Evolutionary conservation across 1,140 invertebrate species (phyloP).

Genomic region (Drosophila asahinai): DNA sequence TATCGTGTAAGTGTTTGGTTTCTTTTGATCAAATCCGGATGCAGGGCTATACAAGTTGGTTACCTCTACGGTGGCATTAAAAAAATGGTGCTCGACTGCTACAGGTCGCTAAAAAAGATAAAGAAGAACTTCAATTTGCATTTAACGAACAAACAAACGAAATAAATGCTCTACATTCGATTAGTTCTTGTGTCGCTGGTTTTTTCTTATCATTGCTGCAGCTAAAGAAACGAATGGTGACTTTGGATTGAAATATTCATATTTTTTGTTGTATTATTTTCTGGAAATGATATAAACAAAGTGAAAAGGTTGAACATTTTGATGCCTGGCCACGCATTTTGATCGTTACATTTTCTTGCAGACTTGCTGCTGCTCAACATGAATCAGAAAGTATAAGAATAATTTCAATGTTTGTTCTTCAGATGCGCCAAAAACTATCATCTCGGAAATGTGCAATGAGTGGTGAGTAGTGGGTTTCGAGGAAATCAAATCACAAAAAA

Average conservation of each 20-base stretch:
- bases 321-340: conserved; percentile 84
- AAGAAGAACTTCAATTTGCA: conserved; percentile 60
- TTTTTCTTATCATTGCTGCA: conserved; percentile 36
- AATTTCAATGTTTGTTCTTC: conserved; percentile 30
- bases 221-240: conserved; percentile 56
- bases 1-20: conserved; percentile 6
- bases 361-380: conserved; percentile 20
- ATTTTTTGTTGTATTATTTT: conserved; percentile 32
- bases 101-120: conserved; percentile 31
- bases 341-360: conserved; percentile 44
- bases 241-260: conserved; percentile 21
- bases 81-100: conserved; percentile 44
- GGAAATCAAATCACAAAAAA: conserved; percentile 23
- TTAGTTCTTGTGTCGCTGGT: conserved; percentile 52
- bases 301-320: conserved; percentile 66
- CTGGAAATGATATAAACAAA: conserved; percentile 58
- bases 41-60: conserved; percentile 34
- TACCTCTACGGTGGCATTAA: conserved; percentile 41
- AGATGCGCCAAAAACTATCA: conserved; percentile 42
- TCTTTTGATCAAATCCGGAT: conserved; percentile 25
- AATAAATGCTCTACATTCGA: conserved; percentile 50
- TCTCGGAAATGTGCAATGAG: conserved; percentile 53
- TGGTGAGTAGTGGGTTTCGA: conserved; percentile 40
- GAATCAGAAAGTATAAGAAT: conserved; percentile 38
- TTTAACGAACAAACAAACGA: conserved; percentile 58